Evolutionary conservation across 2,797 vertebrate species (phyloP).

Genomic region (Melanitta fusca): DNA sequence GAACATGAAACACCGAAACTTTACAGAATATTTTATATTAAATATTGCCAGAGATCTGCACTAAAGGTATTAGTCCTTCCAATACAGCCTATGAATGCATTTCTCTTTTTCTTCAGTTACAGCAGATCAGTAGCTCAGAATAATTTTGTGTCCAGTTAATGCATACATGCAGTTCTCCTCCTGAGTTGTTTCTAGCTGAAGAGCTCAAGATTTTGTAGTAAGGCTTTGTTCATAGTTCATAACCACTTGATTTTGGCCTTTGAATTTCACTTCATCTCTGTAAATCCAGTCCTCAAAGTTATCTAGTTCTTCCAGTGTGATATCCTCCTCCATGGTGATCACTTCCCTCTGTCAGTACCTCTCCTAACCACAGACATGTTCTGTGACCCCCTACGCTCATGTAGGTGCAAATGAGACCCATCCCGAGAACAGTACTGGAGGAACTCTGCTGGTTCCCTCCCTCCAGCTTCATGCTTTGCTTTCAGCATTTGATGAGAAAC

Average conservation of each 20-base stretch:
- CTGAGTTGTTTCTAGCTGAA: neutral
- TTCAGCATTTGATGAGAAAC: neutral
- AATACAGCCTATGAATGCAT: neutral
- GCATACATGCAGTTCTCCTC: neutral
- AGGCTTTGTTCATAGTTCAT: neutral
- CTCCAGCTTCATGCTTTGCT: neutral
- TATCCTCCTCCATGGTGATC: neutral
- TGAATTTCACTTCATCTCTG: neutral
- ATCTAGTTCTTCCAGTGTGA: accelerated
- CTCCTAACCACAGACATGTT: neutral
- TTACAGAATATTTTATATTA: neutral
- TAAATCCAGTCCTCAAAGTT: neutral
- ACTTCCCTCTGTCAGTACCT: neutral
- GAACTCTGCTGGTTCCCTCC: neutral
- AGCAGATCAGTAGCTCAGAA: neutral
- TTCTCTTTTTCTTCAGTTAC: neutral
- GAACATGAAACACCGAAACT: neutral
- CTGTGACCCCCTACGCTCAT: neutral
- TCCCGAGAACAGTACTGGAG: neutral
- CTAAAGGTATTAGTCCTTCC: neutral
- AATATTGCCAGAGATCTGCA: neutral
- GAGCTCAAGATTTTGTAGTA: neutral
- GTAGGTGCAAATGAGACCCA: neutral
- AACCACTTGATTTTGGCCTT: neutral
- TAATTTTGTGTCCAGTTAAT: neutral